These are phyloP conservation scores for Chondrosia reniformis DNA, from an alignment of 37 sponge, comb jelly and placozoan genomes.

Conservation along the genomic window DNA sequence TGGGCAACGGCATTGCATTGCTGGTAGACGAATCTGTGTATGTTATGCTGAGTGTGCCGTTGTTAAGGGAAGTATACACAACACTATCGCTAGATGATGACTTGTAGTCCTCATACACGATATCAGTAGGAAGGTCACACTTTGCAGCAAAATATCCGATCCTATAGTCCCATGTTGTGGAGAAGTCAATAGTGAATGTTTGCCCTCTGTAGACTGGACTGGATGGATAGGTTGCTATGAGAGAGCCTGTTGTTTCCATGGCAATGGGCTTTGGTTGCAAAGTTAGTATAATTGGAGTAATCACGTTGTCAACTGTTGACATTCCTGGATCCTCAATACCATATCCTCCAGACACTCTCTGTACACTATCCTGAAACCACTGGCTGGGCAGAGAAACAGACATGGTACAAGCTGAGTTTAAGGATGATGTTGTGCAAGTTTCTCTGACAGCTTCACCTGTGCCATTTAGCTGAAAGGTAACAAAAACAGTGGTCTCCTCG, in stretches of 20 bases:
- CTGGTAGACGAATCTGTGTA: background rate
- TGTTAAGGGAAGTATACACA: background rate
- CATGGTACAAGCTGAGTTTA: constrained; percentile 34
- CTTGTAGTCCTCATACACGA: background rate
- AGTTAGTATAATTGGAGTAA: background rate
- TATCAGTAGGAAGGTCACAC: background rate
- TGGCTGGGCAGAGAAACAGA: constrained; percentile 14
- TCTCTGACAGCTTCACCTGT: background rate
- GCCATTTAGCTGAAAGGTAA: constrained; percentile 10
- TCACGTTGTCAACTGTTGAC: background rate
- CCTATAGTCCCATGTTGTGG: background rate
- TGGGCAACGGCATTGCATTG: background rate
- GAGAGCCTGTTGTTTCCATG: background rate
- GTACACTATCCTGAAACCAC: constrained; percentile 18
- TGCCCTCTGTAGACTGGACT: background rate
- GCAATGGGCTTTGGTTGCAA: background rate
- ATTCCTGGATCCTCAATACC: background rate
- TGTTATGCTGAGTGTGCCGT: background rate
- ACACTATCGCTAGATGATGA: too few species aligned
- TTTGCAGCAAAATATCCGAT: background rate
- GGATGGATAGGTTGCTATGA: background rate
- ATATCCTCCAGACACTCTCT: background rate
- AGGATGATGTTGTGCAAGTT: constrained; percentile 29
- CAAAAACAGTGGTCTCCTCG: constrained; percentile 28
- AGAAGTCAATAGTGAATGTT: background rate